Evolutionary conservation across 92 coral and sea anemone species (phyloP).

Genomic region (Palythoa caribaeorum): DNA sequence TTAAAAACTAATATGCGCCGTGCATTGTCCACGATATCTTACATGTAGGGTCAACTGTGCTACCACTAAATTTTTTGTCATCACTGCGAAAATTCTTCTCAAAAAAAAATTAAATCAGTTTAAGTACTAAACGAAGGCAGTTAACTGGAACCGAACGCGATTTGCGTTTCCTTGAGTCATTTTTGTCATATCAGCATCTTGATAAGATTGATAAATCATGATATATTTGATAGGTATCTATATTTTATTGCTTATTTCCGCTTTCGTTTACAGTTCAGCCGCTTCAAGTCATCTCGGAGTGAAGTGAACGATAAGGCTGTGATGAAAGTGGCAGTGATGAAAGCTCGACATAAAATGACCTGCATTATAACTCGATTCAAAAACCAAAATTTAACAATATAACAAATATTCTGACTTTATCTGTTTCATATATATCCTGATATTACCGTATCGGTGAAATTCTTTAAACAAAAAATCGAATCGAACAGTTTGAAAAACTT

Average conservation of each 20-base stretch:
- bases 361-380: background rate
- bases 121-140: background rate
- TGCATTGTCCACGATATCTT: no score
- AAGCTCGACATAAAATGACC: constrained; percentile 24
- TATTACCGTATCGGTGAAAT: background rate
- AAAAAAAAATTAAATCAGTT: background rate
- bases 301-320: background rate
- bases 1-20: background rate
- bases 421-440: background rate
- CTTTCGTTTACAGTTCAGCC: background rate
- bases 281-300: constrained; percentile 11
- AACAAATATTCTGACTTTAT: background rate
- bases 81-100: background rate
- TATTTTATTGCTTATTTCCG: constrained; percentile 54
- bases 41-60: background rate
- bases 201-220: constrained; percentile 41
- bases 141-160: background rate
- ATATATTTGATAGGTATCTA: constrained; percentile 37
- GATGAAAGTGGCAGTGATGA: constrained; percentile 40
- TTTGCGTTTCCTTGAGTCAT: constrained; percentile 19
- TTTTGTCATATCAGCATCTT: constrained; percentile 17
- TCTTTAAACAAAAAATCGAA: background rate
- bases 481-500: background rate
- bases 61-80: background rate
- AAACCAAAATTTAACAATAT: background rate